Base-by-base conservation (phyloP, 64 coral and sea anemone species). In the Dendronephthya gigantea region DNA sequence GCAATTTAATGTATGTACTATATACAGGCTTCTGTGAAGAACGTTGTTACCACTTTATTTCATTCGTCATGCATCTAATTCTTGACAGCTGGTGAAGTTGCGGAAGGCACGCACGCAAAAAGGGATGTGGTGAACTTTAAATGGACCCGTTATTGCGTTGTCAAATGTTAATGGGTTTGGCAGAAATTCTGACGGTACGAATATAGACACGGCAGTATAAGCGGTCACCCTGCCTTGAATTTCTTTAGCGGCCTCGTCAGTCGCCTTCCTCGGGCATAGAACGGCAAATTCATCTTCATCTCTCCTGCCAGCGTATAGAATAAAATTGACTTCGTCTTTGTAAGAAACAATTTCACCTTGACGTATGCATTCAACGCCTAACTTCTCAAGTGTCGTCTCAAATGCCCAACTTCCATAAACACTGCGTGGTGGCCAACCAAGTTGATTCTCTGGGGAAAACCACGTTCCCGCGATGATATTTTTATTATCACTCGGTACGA, bases 281-380 rank as follows among this genome's bases (percentile, higher is more conserved):
- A 37, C 28, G 1, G 45, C 34, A 23, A 14, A 25, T 28, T 47
- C 55, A 7, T 84, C 48, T 55, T 9, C 10, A 11, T 55, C 50
- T 55, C 10, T 55, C 38, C 66, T 56, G 19, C 1, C 55, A 43
- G 88, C 82, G 35, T 90, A 90, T 9, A 90, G 59, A 59, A 90
- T 90, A 29, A 86, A 83, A 90, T 90, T 90, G 17, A 90, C 83
- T 69, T 90, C 89, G 7, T 85, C 0, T 66, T 81, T 90, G 83
- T 90, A 90, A 48, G 37, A 65, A 28, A 90, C 89, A 85, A 90
- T 85, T 45, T 90, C 89, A 9, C 89, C 89, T 79, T 90, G 89
- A 49, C 19, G 58, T 38, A 90, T 48, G 25, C 66, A 59, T 8
- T 4, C 19, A 49, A 90, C 89, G n/a, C 83, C 83, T 34, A 90